A percentile compares a stretch with the other conserved stretches of the same genome.
These are phyloP conservation scores for Melieria omissa DNA, from an alignment of 2,888 invertebrate species.

Conservation along the genomic window DNA sequence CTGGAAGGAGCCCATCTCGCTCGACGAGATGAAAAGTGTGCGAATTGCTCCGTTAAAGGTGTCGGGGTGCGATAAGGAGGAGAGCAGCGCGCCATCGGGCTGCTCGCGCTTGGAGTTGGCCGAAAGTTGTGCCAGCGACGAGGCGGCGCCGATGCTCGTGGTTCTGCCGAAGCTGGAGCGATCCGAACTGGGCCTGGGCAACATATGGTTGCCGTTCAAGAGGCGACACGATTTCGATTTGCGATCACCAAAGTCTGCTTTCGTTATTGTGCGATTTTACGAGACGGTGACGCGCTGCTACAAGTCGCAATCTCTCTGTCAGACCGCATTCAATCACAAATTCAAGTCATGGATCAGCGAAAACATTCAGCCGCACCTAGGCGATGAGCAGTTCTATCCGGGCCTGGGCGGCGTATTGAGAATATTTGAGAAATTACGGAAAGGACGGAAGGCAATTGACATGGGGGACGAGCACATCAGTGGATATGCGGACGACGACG, in stretches of 20 bases:
- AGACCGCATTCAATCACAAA: conserved; percentile 55
- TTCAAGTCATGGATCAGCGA: conserved; percentile 60
- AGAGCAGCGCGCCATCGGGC: conserved; percentile 44
- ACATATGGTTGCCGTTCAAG: conserved; percentile 63
- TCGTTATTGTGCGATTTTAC: conserved; percentile 60
- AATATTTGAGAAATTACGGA: conserved; percentile 53
- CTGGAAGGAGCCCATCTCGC: conserved; percentile 59
- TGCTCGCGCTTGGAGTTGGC: conserved; percentile 56
- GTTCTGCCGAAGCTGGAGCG: conserved; percentile 58
- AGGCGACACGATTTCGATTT: conserved; percentile 60
- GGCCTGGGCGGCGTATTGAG: conserved; percentile 62
- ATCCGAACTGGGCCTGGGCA: conserved; percentile 53
- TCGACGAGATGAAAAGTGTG: conserved; percentile 43
- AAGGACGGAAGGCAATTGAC: conserved; percentile 16
- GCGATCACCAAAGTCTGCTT: conserved; percentile 54
- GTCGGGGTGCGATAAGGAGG: conserved; percentile 9
- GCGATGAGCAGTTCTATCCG: conserved; percentile 63
- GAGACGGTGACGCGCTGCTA: conserved; percentile 59
- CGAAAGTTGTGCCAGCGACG: conserved; percentile 45
- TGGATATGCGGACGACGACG: conserved; percentile 2
- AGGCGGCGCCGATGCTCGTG: conserved; percentile 58
- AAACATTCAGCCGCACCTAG: conserved; percentile 56
- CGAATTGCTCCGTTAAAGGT: conserved; percentile 52
- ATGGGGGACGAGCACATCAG: conserved; percentile 2
- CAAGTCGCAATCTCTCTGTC: conserved; percentile 54